A percentile compares a stretch with the other conserved stretches of the same genome.
phyloP scores from a whole-genome alignment of 2,888 invertebrate species.

The Pimpla rufipes region DNA sequence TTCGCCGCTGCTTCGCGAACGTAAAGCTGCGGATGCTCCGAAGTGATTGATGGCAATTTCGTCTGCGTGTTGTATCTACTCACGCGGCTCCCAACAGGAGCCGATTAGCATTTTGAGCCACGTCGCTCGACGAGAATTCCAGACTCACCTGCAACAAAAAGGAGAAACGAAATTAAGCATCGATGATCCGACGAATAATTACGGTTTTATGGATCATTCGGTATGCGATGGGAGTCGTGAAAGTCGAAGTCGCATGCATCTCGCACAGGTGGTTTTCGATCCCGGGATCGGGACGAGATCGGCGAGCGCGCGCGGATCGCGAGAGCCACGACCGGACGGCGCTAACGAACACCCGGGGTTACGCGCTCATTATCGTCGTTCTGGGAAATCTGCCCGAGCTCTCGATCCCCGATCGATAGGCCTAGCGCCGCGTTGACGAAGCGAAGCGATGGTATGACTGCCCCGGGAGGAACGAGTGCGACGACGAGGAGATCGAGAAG shows the following conservation, averaged over 20 bases:
- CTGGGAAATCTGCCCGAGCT: constrained; percentile 68
- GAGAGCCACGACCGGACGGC: constrained; percentile 61
- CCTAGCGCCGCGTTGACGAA: constrained; percentile 63
- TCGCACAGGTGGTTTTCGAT: constrained; percentile 29
- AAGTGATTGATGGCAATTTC: constrained; percentile 17
- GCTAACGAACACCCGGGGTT: constrained; percentile 68
- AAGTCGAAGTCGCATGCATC: constrained; percentile 39
- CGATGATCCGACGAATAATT: constrained; percentile 49
- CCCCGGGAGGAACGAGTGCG: constrained; percentile 39
- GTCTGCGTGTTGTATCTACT: constrained; percentile 6
- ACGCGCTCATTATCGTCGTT: constrained; percentile 69
- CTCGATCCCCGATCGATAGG: constrained; percentile 65
- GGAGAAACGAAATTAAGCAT: constrained; percentile 6
- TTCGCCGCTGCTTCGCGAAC: not conserved
- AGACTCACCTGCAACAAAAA: constrained; percentile 69
- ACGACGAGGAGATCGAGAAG: constrained; percentile 49
- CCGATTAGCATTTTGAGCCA: constrained; percentile 10
- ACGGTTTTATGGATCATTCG: constrained; percentile 56
- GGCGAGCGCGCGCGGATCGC: constrained; percentile 38
- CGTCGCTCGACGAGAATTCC: constrained; percentile 9
- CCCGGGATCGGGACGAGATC: constrained; percentile 30
- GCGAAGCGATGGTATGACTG: constrained; percentile 49
- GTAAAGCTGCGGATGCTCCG: not conserved
- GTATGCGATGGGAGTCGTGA: constrained; percentile 47
- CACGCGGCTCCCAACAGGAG: not conserved